Evolutionary conservation across 2,797 vertebrate genomes (phyloP), one percentile per base, ranked within the genome.

Genomic region (Emydoidea blandingii): DNA sequence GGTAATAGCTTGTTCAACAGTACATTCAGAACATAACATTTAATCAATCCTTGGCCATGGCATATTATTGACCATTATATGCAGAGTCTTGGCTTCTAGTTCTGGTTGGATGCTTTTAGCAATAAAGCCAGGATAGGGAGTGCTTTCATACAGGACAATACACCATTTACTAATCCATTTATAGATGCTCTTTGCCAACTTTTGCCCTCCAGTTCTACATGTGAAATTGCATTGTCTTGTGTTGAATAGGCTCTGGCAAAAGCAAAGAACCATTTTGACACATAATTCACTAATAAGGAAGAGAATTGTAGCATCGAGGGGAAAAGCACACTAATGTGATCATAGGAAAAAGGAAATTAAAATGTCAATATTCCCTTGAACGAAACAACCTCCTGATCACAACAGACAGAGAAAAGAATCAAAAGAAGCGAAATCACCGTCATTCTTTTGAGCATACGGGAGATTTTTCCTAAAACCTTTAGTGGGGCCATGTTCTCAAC

Each of bases 1-100:
- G 96, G 96, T 91, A 78, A 89, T 85, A 65, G 79, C 93, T 97
- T 81, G 87, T 94, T 95, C 91, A 79, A 53, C 90, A 78, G 90
- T 88, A 83, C 15, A 50, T 50, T 50, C 50, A 50, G 82, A 91
- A 79, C 83, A 5, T 62, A 83, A 11, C 19, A 1, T 85, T 68
- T 74, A 91, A 93, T 82, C 16, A 21, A 29, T 53, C 37, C 86
- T 27, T 49, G 57, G 91, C 91, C 47, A 79, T 49, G 2, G 2
- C 0, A 0, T 11, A 83, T 80, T 88, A 83, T 87, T 79, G 31
- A 41, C 27, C 59, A 0, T 47, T 21, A 1, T 27, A 4, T 10
- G 0, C 59, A 10, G 47, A 56, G 23, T 50, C 53, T 29, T 37
- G 83, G 68, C 2, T 87, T 86, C 85, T 44, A 19, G 85, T 0